These are phyloP conservation scores for Gobio gobio DNA, from an alignment of 2,113 vertebrate genomes.

Conservation along the genomic window DNA sequence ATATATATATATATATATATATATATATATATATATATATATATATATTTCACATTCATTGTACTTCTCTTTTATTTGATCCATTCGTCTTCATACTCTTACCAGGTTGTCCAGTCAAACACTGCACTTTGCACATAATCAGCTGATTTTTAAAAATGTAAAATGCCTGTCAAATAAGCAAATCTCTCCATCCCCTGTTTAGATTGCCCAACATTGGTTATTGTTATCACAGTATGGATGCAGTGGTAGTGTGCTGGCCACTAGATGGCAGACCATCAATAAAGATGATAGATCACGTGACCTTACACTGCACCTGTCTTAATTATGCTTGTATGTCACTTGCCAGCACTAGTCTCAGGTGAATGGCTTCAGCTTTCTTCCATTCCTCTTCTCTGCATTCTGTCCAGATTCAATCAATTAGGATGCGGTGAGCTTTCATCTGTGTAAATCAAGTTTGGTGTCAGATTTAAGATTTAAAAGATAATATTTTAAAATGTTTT, in stretches of 20 bases:
- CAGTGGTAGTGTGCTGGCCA: slow-evolving; percentile 39
- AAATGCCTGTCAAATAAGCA: not conserved
- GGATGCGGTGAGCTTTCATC: slow-evolving; percentile 58
- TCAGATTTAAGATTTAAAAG: too few relatives aligned
- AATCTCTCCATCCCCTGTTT: not conserved
- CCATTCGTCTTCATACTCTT: not conserved
- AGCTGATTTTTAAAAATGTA: not conserved
- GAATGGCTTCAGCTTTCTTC: slow-evolving; percentile 65
- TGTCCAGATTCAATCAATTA: slow-evolving; percentile 80
- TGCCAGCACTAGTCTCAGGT: slow-evolving; percentile 77
- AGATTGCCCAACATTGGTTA: not conserved
- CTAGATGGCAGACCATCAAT: slow-evolving; percentile 74
- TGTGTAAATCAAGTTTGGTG: slow-evolving; percentile 55
- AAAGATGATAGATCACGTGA: slow-evolving; percentile 64
- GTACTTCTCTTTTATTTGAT: not conserved
- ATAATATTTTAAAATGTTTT: not conserved
- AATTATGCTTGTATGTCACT: slow-evolving; percentile 81
- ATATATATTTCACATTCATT: not conserved
- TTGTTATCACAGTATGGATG: not conserved
- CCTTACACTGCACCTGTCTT: slow-evolving; percentile 77
- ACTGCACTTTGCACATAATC: not conserved
- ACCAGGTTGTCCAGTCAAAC: not conserved
- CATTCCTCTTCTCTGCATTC: slow-evolving; percentile 61
- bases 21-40: too few relatives aligned
- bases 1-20: too few relatives aligned